phyloP scores from a whole-genome alignment of 2,113 vertebrate genomes.

The Chelonoidis abingdonii region DNA sequence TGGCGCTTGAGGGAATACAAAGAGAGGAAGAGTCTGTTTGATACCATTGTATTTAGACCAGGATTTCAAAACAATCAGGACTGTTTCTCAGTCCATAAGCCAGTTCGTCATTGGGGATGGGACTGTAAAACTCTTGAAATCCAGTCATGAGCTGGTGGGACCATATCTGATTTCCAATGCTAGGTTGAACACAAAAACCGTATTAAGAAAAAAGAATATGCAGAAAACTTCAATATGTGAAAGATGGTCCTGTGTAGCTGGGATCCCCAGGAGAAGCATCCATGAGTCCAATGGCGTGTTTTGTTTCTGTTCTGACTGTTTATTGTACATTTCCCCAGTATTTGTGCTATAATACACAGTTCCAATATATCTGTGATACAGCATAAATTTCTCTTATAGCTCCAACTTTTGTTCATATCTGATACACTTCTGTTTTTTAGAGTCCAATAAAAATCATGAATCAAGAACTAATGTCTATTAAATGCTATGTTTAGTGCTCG shows the following conservation, averaged over 20 bases:
- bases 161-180: not conserved
- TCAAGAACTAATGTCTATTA: not conserved
- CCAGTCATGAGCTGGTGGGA: not conserved
- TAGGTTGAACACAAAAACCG: not conserved
- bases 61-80: not conserved
- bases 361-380: not conserved
- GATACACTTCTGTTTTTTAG: not conserved
- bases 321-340: not conserved
- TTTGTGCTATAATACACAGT: rapidly evolving
- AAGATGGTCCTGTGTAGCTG: not conserved
- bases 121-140: not conserved
- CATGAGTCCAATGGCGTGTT: not conserved
- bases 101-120: not conserved
- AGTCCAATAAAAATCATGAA: not conserved
- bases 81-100: not conserved
- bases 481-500: not conserved
- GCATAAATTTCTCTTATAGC: not conserved
- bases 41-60: not conserved
- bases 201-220: not conserved
- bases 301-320: not conserved
- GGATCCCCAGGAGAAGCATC: not conserved
- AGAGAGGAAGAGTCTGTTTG: not conserved
- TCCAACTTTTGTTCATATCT: not conserved
- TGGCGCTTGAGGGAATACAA: not conserved
- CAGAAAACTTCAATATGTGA: not conserved